A percentile compares a stretch with the other conserved stretches of the same genome.
Evolutionary conservation across 2,888 invertebrate species (phyloP).

Genomic region (Campoplex nolae): DNA sequence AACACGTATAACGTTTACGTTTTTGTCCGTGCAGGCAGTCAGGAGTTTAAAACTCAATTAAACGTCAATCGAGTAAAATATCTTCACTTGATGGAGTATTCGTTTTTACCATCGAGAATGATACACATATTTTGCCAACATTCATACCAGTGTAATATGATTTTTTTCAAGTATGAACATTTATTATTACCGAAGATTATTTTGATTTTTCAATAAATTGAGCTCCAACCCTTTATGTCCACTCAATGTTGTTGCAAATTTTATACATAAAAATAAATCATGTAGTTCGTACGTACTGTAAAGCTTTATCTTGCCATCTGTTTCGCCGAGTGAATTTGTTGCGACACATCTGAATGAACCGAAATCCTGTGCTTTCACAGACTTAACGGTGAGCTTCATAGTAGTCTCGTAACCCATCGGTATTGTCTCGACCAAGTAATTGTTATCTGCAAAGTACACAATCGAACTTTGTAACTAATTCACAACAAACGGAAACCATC

Average conservation of each 20-base stretch:
- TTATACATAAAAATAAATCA: not conserved
- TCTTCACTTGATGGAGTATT: not conserved
- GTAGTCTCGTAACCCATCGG: conserved; percentile 80
- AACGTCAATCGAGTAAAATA: not conserved
- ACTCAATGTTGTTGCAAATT: not conserved
- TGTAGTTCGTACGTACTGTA: conserved; percentile 82
- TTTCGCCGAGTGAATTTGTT: conserved; percentile 85
- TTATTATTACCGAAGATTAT: not conserved
- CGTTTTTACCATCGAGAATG: not conserved
- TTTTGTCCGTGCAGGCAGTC: too few species aligned
- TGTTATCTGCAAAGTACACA: conserved; percentile 79
- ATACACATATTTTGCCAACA: not conserved
- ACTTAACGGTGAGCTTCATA: conserved; percentile 84
- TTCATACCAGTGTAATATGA: not conserved
- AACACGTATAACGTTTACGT: too few species aligned
- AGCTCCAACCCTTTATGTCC: not conserved
- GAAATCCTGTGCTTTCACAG: conserved; percentile 83
- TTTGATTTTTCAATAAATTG: not conserved
- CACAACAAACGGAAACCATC: not conserved
- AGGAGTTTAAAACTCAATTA: not conserved
- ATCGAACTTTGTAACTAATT: not conserved
- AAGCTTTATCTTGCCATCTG: conserved; percentile 85
- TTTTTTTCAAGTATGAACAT: not conserved
- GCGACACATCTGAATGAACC: conserved; percentile 85
- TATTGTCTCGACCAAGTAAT: conserved; percentile 83